phyloP scores from a whole-genome alignment of 2,797 vertebrate genomes.

The Hippoglossus hippoglossus region DNA sequence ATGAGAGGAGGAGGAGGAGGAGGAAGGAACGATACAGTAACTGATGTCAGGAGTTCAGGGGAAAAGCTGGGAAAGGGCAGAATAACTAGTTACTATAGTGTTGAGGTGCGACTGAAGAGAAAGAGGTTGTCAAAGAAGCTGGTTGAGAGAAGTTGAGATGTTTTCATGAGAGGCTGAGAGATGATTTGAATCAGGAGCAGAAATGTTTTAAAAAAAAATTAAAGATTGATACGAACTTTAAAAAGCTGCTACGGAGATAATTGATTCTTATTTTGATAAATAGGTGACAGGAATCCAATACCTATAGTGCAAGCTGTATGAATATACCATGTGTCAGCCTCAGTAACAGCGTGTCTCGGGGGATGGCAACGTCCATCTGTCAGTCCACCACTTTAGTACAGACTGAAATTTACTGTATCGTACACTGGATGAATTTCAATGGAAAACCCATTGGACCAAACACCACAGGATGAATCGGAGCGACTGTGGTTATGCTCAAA shows the following conservation, averaged over 20 bases:
- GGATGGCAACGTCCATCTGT: neutral
- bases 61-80: constrained; percentile 4
- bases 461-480: neutral
- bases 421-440: neutral
- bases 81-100: neutral
- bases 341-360: too few species aligned
- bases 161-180: neutral
- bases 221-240: neutral
- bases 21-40: constrained; percentile 48
- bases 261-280: neutral
- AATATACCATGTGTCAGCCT: neutral
- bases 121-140: neutral
- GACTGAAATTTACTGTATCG: neutral
- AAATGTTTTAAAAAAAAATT: neutral
- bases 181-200: neutral
- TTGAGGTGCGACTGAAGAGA: constrained; percentile 1
- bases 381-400: neutral
- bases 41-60: constrained; percentile 29
- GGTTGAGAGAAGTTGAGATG: neutral
- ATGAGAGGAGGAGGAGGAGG: constrained; percentile 66
- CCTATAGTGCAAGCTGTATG: neutral
- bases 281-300: too few species aligned
- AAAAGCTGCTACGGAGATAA: too few species aligned
- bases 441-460: neutral
- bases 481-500: neutral